phyloP scores from a whole-genome alignment of 1,140 invertebrate genomes.

The Hylaeus anthracinus region DNA sequence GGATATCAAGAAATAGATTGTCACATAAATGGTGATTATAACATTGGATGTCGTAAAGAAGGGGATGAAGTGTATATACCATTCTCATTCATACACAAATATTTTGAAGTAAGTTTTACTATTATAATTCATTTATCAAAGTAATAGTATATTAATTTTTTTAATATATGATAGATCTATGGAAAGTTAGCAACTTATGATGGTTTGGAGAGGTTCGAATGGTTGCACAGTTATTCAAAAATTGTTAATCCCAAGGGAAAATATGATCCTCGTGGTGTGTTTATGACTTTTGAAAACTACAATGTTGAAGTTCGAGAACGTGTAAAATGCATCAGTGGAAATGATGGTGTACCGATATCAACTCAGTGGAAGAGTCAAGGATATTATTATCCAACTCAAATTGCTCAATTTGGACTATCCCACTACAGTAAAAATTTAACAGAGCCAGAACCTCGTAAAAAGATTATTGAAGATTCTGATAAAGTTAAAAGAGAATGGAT shows the following conservation, averaged over 20 bases:
- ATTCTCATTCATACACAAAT: slow-evolving; percentile 95
- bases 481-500: slow-evolving; percentile 85
- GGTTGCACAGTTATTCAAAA: slow-evolving; percentile 97
- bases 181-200: slow-evolving; percentile 88
- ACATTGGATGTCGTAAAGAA: slow-evolving; percentile 91
- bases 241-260: slow-evolving; percentile 93
- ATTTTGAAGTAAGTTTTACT: slow-evolving; percentile 90
- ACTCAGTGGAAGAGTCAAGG: slow-evolving; percentile 97
- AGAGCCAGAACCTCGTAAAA: slow-evolving; percentile 87
- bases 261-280: slow-evolving; percentile 93
- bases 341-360: slow-evolving; percentile 95
- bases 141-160: slow-evolving; percentile 8
- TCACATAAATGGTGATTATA: slow-evolving; percentile 93
- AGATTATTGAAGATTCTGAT: slow-evolving; percentile 88
- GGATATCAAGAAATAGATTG: slow-evolving; percentile 91
- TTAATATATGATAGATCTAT: slow-evolving; percentile 82
- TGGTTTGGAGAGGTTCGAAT: slow-evolving; percentile 91
- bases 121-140: neutral
- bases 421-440: slow-evolving; percentile 98
- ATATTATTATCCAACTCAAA: slow-evolving; percentile 99
- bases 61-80: slow-evolving; percentile 95
- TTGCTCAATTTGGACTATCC: slow-evolving; percentile 97
- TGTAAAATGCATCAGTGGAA: slow-evolving; percentile 97
- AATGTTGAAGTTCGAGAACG: slow-evolving; percentile 97
- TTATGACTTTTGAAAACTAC: slow-evolving; percentile 98